These are phyloP conservation scores for Mamestra configurata DNA, from an alignment of 1,140 invertebrate genomes.

Conservation along the genomic window DNA sequence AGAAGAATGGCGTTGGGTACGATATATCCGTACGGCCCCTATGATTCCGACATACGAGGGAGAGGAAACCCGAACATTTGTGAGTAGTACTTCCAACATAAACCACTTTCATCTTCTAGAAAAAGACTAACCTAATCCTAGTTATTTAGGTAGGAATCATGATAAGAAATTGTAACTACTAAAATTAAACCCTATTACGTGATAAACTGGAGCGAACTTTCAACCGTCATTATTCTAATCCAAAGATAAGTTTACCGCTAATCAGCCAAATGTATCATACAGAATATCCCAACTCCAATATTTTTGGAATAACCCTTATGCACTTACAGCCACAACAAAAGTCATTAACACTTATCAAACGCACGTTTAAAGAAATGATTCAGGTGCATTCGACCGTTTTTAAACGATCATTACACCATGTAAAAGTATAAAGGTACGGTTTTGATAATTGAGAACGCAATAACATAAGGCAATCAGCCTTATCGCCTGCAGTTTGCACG, in stretches of 20 bases:
- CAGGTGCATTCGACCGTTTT: slow-evolving; percentile 1
- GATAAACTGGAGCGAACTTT: too few relatives aligned
- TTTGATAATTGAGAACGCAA: slow-evolving; percentile 36
- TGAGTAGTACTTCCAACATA: background rate
- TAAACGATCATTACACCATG: background rate
- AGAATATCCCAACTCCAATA: too few relatives aligned
- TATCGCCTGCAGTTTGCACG: slow-evolving; percentile 29
- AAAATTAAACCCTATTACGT: too few relatives aligned
- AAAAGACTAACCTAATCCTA: background rate
- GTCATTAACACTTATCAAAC: background rate
- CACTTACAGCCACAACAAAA: background rate
- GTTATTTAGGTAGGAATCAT: too few relatives aligned
- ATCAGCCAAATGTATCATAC: too few relatives aligned
- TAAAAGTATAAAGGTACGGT: slow-evolving; percentile 5
- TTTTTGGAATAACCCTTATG: too few relatives aligned
- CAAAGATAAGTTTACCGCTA: too few relatives aligned
- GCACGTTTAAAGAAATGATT: slow-evolving; percentile 17
- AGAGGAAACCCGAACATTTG: background rate
- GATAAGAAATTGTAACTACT: too few relatives aligned
- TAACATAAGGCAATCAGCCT: slow-evolving; percentile 30
- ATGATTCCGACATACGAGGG: background rate
- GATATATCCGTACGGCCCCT: background rate
- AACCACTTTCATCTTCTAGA: background rate
- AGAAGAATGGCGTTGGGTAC: slow-evolving; percentile 1
- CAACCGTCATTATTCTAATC: too few relatives aligned